Evolutionary conservation across 1,140 invertebrate species (phyloP).

Genomic region (Pristionchus pacificus): DNA sequence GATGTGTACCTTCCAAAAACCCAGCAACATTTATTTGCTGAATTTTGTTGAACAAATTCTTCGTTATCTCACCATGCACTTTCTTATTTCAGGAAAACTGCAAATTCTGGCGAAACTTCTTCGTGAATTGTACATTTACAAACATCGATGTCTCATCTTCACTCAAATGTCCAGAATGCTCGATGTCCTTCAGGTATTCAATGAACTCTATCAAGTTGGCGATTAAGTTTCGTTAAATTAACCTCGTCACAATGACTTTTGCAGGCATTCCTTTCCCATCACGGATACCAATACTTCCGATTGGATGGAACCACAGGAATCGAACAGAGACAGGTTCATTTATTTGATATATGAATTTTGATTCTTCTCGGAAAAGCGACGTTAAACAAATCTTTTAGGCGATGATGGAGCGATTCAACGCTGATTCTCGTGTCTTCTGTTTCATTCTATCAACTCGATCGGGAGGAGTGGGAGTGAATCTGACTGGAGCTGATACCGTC

Average conservation of each 20-base stretch:
- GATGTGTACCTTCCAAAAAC: slow-evolving; percentile 10
- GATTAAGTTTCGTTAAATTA: neutral
- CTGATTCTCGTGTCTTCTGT: slow-evolving; percentile 86
- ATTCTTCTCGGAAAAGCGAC: too few relatives aligned
- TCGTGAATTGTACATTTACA: slow-evolving; percentile 74
- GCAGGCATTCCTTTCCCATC: slow-evolving; percentile 84
- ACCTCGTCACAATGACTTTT: neutral
- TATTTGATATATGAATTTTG: slow-evolving; percentile 5
- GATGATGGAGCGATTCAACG: slow-evolving; percentile 96
- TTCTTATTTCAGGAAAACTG: slow-evolving; percentile 60
- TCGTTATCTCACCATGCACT: neutral
- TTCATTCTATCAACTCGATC: slow-evolving; percentile 97
- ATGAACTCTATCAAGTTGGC: too few relatives aligned
- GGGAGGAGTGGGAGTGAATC: slow-evolving; percentile 94
- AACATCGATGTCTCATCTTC: slow-evolving; percentile 90
- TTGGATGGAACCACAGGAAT: slow-evolving; percentile 95
- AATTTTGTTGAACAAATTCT: neutral
- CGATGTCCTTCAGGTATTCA: slow-evolving; percentile 77
- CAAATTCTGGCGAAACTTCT: slow-evolving; percentile 76
- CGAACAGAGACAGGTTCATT: slow-evolving; percentile 78
- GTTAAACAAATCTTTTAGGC: slow-evolving; percentile 61
- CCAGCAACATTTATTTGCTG: slow-evolving; percentile 19
- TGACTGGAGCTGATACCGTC: slow-evolving; percentile 97
- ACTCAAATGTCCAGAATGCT: slow-evolving; percentile 99
- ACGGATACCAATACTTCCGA: slow-evolving; percentile 91